These are phyloP conservation scores for human (Homo sapiens) DNA, from an alignment of 2,113 vertebrate species.

Conservation along the genomic window DNA sequence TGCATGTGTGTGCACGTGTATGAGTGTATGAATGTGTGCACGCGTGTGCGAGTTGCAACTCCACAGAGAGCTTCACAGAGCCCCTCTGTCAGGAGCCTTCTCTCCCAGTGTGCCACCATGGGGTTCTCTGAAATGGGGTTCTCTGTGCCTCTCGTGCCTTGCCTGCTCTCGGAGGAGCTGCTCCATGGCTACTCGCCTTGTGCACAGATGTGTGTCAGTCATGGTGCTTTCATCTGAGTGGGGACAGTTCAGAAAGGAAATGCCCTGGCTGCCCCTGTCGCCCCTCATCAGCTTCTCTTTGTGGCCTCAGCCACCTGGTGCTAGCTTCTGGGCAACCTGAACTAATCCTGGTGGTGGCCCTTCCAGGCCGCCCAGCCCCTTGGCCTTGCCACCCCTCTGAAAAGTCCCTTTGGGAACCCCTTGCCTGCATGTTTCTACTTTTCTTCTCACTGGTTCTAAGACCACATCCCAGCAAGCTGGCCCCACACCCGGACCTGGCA, in stretches of 20 bases:
- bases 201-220: not conserved
- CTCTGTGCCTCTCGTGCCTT: not conserved
- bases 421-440: fast-evolving
- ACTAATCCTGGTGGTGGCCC: not conserved
- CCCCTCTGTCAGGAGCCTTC: not conserved
- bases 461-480: not conserved
- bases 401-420: not conserved
- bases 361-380: not conserved
- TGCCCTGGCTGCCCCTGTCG: too few relatives aligned
- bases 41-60: not conserved
- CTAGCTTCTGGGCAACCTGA: too few relatives aligned
- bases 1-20: not conserved
- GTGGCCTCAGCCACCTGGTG: not conserved
- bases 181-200: not conserved
- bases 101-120: fast-evolving
- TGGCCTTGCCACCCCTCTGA: not conserved
- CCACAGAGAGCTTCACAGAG: not conserved
- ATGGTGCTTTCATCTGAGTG: not conserved
- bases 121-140: not conserved
- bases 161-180: too few relatives aligned
- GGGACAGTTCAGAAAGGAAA: not conserved
- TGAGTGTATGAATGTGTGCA: not conserved
- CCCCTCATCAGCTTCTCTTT: not conserved
- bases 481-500: not conserved
- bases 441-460: not conserved